Evolutionary conservation across 1,140 invertebrate genomes (phyloP).

Genomic region (Battus philenor): DNA sequence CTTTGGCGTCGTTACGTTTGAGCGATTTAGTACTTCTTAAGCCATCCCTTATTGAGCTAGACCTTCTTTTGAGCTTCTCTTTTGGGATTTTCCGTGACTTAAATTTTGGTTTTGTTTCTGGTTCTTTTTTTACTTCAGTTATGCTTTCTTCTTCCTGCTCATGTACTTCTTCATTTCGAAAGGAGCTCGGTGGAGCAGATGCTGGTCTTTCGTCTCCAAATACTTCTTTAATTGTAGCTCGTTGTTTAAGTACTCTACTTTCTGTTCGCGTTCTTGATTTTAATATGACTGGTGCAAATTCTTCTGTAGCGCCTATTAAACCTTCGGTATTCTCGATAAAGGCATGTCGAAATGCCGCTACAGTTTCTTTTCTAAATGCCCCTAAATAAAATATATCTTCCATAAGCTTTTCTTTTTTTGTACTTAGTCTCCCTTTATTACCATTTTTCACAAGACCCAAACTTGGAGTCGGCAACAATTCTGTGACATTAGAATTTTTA

Average conservation of each 20-base stretch:
- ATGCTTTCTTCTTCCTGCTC: slow-evolving; percentile 38
- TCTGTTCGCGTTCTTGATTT: slow-evolving; percentile 86
- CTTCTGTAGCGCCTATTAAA: slow-evolving; percentile 74
- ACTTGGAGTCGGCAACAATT: slow-evolving; percentile 79
- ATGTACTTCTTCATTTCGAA: slow-evolving; percentile 53
- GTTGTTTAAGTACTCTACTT: slow-evolving; percentile 84
- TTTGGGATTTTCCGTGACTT: slow-evolving; percentile 57
- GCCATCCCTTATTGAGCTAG: slow-evolving; percentile 75
- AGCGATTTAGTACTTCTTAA: slow-evolving; percentile 77
- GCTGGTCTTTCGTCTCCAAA: slow-evolving; percentile 79
- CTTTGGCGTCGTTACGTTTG: slow-evolving; percentile 78
- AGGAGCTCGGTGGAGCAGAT: slow-evolving; percentile 74
- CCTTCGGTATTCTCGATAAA: slow-evolving; percentile 80
- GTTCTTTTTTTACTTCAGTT: slow-evolving; percentile 49
- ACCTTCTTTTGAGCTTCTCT: slow-evolving; percentile 52
- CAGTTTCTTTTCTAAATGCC: slow-evolving; percentile 82
- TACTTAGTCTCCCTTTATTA: slow-evolving; percentile 71
- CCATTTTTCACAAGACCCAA: slow-evolving; percentile 69
- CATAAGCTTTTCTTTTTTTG: slow-evolving; percentile 73
- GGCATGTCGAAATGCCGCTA: slow-evolving; percentile 81
- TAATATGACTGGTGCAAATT: slow-evolving; percentile 83
- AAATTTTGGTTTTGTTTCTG: slow-evolving; percentile 50
- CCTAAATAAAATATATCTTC: slow-evolving; percentile 78
- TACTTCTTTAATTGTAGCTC: slow-evolving; percentile 86
- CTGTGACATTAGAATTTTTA: slow-evolving; percentile 74